Base-by-base conservation (phyloP, 1,140 invertebrate species). In the Dendroctonus valens region DNA sequence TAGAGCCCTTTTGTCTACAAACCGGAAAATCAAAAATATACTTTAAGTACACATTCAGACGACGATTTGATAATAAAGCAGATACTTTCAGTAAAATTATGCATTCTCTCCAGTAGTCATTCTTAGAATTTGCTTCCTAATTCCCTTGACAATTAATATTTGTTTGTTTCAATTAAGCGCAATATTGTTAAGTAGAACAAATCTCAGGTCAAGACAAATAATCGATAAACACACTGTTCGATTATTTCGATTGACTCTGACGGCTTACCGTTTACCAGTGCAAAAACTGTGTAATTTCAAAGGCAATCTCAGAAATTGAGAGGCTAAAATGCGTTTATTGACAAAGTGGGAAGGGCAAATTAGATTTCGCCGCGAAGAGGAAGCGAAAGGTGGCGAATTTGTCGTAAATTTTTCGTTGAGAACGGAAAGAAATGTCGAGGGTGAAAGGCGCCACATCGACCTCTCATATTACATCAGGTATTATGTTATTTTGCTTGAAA, bases 271-370 rank as follows among this genome's bases (percentile, higher is more conserved):
- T 26, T 26, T 26, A 26, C 26, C 26, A 26, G 41, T 55, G 62
- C 62, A 49, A 65, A 65, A 65, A 65, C 62, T 65, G 15, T 26
- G 52, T 65, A 65, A 65, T 55, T 46, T 44, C 12, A 57, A 15
- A 53, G 52, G 53, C 62, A 65, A 65, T 65, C 62, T 65, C 58
- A 57, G 62, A 53, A 65, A 65, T 65, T 57, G 62, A 65, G 53
- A 57, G 62, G 42, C 46, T 65, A 65, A 65, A 65, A 65, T 65
- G 62, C 62, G 53, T 65, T 65, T 65, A 65, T 65, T 65, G 62
- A 65, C 53, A 65, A 65, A 65, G 62, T 65, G 62, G 62, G 62
- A 58, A 57, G 11, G 26, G 62, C 40, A 65, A 65, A 65, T 65
- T 65, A 55, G 62, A 65, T 65, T 65, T 65, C 41, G 37, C 49